Base-by-base conservation (phyloP, 2,888 invertebrate genomes). In the Ectemnius cavifrons region DNA sequence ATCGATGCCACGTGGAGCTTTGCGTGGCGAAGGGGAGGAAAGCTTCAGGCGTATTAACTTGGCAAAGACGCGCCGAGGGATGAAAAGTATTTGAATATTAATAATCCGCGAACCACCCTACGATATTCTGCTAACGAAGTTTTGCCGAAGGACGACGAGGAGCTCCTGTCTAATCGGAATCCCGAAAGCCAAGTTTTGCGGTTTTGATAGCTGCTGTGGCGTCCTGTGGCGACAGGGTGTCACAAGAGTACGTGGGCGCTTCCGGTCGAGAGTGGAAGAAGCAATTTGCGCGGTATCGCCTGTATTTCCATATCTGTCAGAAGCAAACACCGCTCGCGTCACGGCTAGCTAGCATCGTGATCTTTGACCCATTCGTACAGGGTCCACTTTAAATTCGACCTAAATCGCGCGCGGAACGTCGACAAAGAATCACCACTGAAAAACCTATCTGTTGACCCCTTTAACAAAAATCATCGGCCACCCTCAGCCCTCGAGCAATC, bases 261-360 rank as follows among this genome's bases (percentile, higher is more conserved):
- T 69, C 59, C 65, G 79, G 58, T 79, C 82, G 77, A 82, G 82
- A 74, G 74, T 82, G 79, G 79, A 81, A 82, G 77, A 82, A 81
- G 80, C 79, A 82, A 81, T 81, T 81, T 81, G 62, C 79, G 77
- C 73, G 70, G 67, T 71, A 80, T 71, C 79, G 80, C 70, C 75
- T 76, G 73, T 72, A 82, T 81, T 81, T 81, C 75, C 77, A 77
- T 82, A 74, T 73, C 77, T 72, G 80, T 82, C 80, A 81, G 58
- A 52, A 74, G 46, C 80, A 81, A 74, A 66, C 70, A 49, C 63
- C 61, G 82, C 74, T 76, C 77, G 68, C 77, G 77, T 77, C 77
- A 77, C 67, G 63, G 16, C 37, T 37, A 37, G 37, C 37, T 64
- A 67, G 58, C 77, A 74, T 77, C 79, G 63, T 77, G 64, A 77